Conservation (phyloP, 2,113 vertebrate species). For the Centrocercus urophasianus region DNA sequence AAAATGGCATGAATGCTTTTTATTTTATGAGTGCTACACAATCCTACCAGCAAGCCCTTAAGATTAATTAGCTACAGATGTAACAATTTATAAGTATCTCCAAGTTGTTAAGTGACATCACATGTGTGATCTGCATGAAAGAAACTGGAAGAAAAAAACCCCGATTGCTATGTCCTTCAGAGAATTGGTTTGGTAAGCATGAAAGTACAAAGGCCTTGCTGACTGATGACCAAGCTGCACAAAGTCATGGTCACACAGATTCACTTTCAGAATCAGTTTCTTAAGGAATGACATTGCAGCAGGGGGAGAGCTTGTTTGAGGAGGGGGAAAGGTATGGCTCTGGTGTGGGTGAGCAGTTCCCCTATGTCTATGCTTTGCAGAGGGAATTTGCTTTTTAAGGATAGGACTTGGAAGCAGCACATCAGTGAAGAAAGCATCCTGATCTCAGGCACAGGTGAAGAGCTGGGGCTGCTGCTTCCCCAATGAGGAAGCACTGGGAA, state of each 20-base stretch:
- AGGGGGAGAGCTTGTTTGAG: not conserved
- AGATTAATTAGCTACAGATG: conserved; percentile 25
- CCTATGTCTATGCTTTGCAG: not conserved
- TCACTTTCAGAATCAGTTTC: not conserved
- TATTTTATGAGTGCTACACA: not conserved
- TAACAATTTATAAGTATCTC: not conserved
- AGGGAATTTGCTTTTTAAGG: not conserved
- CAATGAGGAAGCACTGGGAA: not conserved
- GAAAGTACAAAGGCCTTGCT: not conserved
- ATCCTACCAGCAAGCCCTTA: not conserved
- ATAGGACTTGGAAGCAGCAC: not conserved
- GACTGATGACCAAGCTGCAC: not conserved
- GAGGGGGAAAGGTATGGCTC: fast-evolving
- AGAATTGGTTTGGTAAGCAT: not conserved
- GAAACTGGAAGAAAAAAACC: not conserved
- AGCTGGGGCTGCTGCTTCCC: not conserved
- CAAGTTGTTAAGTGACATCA: not conserved
- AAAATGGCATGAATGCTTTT: not conserved
- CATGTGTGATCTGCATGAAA: not conserved
- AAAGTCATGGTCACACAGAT: fast-evolving
- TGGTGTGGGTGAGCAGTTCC: fast-evolving
- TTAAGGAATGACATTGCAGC: not conserved
- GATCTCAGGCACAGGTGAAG: not conserved
- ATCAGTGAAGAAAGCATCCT: not conserved
- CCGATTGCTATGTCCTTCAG: not conserved